Base-by-base conservation (phyloP, 2,888 invertebrate genomes). In the Ennomos quercinarius region DNA sequence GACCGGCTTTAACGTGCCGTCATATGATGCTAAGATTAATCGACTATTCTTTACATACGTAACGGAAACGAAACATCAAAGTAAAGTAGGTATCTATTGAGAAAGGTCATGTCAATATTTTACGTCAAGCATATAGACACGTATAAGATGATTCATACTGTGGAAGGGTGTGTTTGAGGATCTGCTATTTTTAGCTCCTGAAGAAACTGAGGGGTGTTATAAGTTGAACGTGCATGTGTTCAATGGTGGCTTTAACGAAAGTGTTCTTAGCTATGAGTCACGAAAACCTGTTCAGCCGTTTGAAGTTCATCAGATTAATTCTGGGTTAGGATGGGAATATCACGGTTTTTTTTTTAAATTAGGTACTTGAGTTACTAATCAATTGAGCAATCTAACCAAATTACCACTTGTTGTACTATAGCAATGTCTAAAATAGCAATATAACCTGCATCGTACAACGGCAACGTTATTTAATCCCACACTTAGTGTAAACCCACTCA, bases 401-500 rank as follows among this genome's bases (percentile, higher is more conserved):
- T 51, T 51, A 50, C 41, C 49, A 46, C 42, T 54, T n/a, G 37
- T 53, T 36, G 37, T 40, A 43, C 48, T 11, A 45, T 12, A 44
- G 9, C 49, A 45, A 13, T 49, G 48, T 59, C 55, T 47, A 40
- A 42, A 43, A 47, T 43, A 46, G 38, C 41, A 51, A 40, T 63
- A 64, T 65, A 65, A 65, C 60, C 57, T 35, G 55, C 53, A 48
- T 61, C 53, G 56, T 56, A 64, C 70, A 71, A 72, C 64, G 72
- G 68, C 72, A 70, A 72, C 71, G 72, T 75, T 72, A 75, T 74
- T 73, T 75, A 76, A 78, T 71, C 74, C 74, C 70, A 71, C 71
- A 72, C 72, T 72, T 70, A 74, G 74, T 73, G 76, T 77, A 73
- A 75, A 74, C 78, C 73, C 72, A 67, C 74, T 75, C 65, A 61